Conservation (phyloP, 2,888 invertebrate species). For the Aleiodes alternator region DNA sequence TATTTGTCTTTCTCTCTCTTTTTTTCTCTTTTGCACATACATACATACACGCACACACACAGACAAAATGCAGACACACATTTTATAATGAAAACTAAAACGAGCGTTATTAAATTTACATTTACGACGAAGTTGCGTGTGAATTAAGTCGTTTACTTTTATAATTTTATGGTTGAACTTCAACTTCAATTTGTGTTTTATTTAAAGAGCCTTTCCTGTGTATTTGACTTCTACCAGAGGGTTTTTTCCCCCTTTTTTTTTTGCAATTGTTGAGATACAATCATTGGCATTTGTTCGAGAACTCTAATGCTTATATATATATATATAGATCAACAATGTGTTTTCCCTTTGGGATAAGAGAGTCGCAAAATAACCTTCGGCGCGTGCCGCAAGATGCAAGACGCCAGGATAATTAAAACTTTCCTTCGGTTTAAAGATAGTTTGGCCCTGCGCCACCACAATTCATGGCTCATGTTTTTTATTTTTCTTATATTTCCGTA, state of each 20-base stretch:
- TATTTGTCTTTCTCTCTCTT: no score
- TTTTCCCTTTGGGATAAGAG: background rate
- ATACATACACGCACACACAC: no score
- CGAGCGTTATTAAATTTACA: conserved; percentile 68
- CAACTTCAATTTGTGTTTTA: no score
- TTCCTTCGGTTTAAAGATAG: conserved; percentile 55
- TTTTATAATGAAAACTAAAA: conserved; percentile 47
- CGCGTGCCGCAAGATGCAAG: conserved; percentile 36
- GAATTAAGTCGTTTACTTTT: conserved; percentile 58
- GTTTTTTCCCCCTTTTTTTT: no score
- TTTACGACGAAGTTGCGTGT: conserved; percentile 57
- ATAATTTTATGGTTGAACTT: conserved; percentile 51
- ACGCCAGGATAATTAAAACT: conserved; percentile 57
- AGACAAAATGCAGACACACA: conserved; percentile 51
- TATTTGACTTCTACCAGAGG: no score
- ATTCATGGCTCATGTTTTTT: conserved; percentile 33
- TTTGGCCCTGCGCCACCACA: conserved; percentile 56
- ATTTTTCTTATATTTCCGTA: background rate
- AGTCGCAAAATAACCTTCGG: conserved; percentile 13
- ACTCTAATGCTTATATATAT: no score
- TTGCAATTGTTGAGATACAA: background rate
- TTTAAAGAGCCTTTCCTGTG: no score
- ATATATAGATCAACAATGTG: no score
- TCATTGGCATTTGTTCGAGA: no score
- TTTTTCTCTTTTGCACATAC: no score